A percentile compares a stretch with the other conserved stretches of the same genome.
Conservation (phyloP, 64 coral and sea anemone genomes). For the Montipora capricornis region DNA sequence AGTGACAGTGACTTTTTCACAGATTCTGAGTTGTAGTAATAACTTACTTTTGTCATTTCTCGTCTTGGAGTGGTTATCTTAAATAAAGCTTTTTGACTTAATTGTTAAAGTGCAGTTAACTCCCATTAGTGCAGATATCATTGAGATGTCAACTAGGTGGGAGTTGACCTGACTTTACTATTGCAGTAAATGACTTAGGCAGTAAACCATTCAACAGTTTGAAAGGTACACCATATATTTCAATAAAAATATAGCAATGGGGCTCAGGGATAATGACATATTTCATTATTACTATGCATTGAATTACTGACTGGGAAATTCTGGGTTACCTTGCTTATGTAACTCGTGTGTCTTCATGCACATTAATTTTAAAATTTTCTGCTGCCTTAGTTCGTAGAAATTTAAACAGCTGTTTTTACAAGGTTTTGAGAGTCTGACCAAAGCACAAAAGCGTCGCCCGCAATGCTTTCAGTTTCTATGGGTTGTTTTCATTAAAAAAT, state of each 20-base stretch:
- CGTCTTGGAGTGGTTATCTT: not conserved
- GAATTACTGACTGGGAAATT: not conserved
- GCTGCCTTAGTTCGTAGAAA: constrained; percentile 11
- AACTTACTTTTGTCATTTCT: not conserved
- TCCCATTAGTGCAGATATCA: constrained; percentile 5
- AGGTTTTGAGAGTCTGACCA: not conserved
- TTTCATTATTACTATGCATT: not conserved
- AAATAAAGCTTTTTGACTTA: not conserved
- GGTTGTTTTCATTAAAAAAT: not conserved
- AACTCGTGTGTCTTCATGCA: constrained; percentile 4
- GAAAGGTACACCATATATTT: constrained; percentile 3
- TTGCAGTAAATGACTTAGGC: constrained; percentile 5
- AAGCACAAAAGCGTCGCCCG: not conserved
- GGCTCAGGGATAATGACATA: constrained; percentile 4
- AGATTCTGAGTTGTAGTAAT: not conserved
- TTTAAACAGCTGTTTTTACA: constrained; percentile 5
- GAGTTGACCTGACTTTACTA: constrained; percentile 6
- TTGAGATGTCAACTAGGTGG: constrained; percentile 5
- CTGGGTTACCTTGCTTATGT: not conserved
- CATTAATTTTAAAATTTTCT: constrained; percentile 17
- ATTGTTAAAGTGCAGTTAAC: not conserved
- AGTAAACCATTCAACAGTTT: constrained; percentile 18
- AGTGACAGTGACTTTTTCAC: constrained; percentile 1
- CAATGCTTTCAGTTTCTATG: constrained; percentile 14
- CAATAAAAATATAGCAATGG: not conserved